Evolutionary conservation across 2,888 invertebrate genomes (phyloP).

Genomic region (Agrotis exclamationis): DNA sequence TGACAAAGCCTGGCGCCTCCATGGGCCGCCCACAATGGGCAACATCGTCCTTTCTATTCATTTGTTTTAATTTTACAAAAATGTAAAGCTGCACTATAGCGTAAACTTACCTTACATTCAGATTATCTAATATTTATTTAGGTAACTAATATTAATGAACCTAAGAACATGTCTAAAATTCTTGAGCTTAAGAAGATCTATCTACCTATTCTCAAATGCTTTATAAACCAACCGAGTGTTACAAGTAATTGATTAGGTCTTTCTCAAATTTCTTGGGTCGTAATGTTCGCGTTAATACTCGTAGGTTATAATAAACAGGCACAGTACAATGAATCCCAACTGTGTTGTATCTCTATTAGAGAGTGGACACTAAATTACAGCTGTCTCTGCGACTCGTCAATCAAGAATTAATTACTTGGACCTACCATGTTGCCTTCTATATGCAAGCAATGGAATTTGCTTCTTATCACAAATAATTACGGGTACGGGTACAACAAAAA

Average conservation of each 20-base stretch:
- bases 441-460: conserved; percentile 1
- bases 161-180: neutral
- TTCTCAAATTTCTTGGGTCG: conserved; percentile 11
- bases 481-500: neutral
- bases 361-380: conserved; percentile 36
- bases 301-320: conserved; percentile 28
- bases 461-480: conserved; percentile 11
- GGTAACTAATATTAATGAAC: neutral
- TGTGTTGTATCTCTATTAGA: conserved; percentile 39
- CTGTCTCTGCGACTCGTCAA: conserved; percentile 40
- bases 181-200: neutral
- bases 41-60: conserved; percentile 36
- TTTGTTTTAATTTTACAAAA: conserved; percentile 12
- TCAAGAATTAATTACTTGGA: conserved; percentile 48
- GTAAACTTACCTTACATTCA: neutral
- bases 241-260: conserved; percentile 12
- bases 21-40: conserved; percentile 67
- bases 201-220: neutral
- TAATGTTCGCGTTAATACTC: conserved; percentile 13
- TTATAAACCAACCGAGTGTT: conserved; percentile 6
- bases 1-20: conserved; percentile 81
- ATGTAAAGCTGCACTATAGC: neutral
- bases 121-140: neutral
- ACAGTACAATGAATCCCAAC: conserved; percentile 31
- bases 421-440: conserved; percentile 19